A percentile compares a stretch with the other conserved stretches of the same genome.
phyloP scores from a whole-genome alignment of 2,797 vertebrate species.

The Eurystomus glaucurus region DNA sequence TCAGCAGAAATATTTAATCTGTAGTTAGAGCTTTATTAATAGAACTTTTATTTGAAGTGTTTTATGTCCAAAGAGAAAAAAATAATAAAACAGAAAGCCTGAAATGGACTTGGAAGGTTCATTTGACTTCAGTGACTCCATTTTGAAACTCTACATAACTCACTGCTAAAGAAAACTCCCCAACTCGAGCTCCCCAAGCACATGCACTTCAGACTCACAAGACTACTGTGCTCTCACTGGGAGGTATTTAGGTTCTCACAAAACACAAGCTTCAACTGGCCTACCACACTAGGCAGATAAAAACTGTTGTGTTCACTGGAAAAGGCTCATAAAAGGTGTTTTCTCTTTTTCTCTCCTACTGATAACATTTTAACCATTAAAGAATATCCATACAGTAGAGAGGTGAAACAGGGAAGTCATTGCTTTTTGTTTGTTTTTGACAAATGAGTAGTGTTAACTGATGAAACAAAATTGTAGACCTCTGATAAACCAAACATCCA shows the following conservation, averaged over 20 bases:
- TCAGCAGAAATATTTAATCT: conserved; percentile 86
- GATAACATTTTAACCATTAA: conserved; percentile 9
- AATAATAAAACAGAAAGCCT: conserved; percentile 30
- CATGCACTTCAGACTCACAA: not conserved
- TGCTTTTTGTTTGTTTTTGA: not conserved
- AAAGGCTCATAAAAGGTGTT: not conserved
- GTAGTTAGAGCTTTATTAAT: conserved; percentile 83
- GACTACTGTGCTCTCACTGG: not conserved
- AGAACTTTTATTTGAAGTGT: conserved; percentile 81
- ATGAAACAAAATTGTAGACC: conserved; percentile 7
- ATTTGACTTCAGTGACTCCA: conserved; percentile 38
- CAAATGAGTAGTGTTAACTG: conserved; percentile 3
- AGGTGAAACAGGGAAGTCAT: not conserved
- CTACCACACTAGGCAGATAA: not conserved
- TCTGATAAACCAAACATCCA: conserved; percentile 5
- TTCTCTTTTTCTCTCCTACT: not conserved
- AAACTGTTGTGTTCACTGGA: not conserved
- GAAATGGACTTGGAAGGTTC: conserved; percentile 53
- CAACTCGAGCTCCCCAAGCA: not conserved
- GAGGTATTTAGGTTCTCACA: not conserved
- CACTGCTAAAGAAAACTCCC: not conserved
- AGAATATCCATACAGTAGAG: not conserved
- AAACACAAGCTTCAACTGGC: not conserved
- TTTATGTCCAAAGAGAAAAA: conserved; percentile 69
- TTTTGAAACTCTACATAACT: not conserved